Percentiles rank a stretch among this genome's conserved stretches.
Conservation (phyloP, 2,113 vertebrate species). For the Numida meleagris region DNA sequence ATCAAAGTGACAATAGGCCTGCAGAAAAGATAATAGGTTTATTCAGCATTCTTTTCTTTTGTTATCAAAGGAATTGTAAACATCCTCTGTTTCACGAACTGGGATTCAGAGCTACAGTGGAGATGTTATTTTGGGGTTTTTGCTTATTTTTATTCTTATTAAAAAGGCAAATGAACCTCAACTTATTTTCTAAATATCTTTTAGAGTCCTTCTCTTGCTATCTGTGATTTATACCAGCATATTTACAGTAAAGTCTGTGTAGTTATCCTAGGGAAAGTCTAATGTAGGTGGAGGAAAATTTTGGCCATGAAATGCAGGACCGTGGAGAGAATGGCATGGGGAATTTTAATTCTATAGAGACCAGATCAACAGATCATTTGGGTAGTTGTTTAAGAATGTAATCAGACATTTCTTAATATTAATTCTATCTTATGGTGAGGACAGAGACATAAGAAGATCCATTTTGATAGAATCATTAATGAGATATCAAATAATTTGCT, state of each 20-base stretch:
- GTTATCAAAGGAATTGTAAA: conserved; percentile 2
- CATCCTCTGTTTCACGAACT: conserved; percentile 20
- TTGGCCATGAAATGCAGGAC: not conserved
- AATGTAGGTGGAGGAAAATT: not conserved
- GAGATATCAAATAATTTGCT: not conserved
- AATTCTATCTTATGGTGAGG: not conserved
- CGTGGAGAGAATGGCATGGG: not conserved
- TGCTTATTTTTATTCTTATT: not conserved
- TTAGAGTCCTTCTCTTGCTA: not conserved
- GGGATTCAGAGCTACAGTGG: not conserved
- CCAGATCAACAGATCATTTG: not conserved
- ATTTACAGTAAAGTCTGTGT: not conserved
- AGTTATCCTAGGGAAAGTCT: not conserved
- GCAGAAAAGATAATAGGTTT: conserved; percentile 34
- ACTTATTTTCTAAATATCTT: not conserved
- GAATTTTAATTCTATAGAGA: not conserved
- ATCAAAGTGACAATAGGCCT: conserved; percentile 73
- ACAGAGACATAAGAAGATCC: not conserved
- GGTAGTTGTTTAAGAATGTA: not conserved
- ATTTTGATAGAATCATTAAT: not conserved
- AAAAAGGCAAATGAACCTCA: not conserved
- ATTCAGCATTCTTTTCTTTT: conserved; percentile 43
- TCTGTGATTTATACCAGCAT: not conserved
- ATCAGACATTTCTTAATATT: not conserved
- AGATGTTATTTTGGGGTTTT: not conserved